Percentiles rank a stretch among this genome's conserved stretches.
phyloP scores from a whole-genome alignment of 2,797 vertebrate genomes.

The Gymnocypris eckloni region DNA sequence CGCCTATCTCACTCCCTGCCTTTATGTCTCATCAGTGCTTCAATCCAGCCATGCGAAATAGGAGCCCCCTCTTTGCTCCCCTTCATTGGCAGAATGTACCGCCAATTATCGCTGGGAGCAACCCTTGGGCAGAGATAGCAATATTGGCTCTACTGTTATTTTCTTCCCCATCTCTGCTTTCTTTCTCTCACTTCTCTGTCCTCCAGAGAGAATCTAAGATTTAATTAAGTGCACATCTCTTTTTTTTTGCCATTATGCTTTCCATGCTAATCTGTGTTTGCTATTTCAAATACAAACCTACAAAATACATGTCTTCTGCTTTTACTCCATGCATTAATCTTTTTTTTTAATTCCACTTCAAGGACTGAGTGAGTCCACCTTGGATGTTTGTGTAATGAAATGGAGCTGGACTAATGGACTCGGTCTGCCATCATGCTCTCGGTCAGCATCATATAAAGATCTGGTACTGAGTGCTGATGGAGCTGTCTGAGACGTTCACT shows the following conservation, averaged over 20 bases:
- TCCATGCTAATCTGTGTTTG: conserved; percentile 10
- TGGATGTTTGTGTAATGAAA: conserved; percentile 49
- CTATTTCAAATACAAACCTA: conserved; percentile 21
- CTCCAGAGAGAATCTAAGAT: conserved; percentile 41
- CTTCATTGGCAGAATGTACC: conserved; percentile 53
- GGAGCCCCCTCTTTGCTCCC: conserved; percentile 24
- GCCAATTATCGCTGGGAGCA: conserved; percentile 68
- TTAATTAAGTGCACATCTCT: conserved; percentile 51
- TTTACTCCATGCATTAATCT: conserved; percentile 4
- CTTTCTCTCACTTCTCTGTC: conserved; percentile 46
- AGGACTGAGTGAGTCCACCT: conserved; percentile 9
- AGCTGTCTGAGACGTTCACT: conserved; percentile 27
- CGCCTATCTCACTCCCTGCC: conserved; percentile 22
- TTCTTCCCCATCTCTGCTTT: conserved; percentile 37
- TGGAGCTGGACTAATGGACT: conserved; percentile 52
- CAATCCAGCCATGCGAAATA: conserved; percentile 47
- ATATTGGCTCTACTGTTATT: conserved; percentile 46
- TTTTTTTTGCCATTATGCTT: neutral
- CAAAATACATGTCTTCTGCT: conserved; percentile 20
- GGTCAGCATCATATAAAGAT: conserved; percentile 16
- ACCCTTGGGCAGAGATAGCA: conserved; percentile 45
- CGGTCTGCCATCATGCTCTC: conserved; percentile 6
- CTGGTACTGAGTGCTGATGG: conserved; percentile 38
- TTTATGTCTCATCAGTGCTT: conserved; percentile 60
- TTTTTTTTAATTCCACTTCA: conserved; percentile 25